Evolutionary conservation across 2,888 invertebrate species (phyloP).

Genomic region (Corbicula japonica): DNA sequence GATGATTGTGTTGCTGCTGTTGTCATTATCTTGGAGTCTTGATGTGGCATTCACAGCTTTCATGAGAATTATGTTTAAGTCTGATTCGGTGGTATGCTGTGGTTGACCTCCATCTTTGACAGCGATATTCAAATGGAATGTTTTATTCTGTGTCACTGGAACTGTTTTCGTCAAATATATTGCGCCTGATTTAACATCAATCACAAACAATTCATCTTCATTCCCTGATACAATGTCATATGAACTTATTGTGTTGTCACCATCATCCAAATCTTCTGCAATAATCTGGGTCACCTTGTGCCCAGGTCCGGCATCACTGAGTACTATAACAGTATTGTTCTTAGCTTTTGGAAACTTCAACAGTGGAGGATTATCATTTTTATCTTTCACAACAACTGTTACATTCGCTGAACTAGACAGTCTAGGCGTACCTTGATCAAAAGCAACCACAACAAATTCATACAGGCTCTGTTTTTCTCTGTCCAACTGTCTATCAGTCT

Average conservation of each 20-base stretch:
- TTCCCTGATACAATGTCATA: conserved; percentile 71
- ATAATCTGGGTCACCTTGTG: conserved; percentile 66
- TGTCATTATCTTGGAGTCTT: conserved; percentile 39
- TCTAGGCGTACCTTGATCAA: conserved; percentile 68
- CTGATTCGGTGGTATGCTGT: conserved; percentile 58
- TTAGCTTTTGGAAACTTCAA: conserved; percentile 75
- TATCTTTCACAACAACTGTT: conserved; percentile 75
- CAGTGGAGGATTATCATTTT: conserved; percentile 82
- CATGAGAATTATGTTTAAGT: conserved; percentile 55
- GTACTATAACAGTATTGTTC: conserved; percentile 76
- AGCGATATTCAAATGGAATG: conserved; percentile 67
- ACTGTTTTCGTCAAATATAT: conserved; percentile 64
- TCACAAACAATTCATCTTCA: conserved; percentile 64
- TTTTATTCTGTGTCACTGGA: conserved; percentile 53
- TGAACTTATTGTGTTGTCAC: conserved; percentile 56
- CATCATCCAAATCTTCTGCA: conserved; percentile 69
- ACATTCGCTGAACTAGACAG: conserved; percentile 59
- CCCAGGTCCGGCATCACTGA: conserved; percentile 67
- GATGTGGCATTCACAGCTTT: conserved; percentile 31
- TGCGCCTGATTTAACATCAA: conserved; percentile 67
- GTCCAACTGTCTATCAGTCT: conserved; percentile 66
- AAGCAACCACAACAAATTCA: conserved; percentile 65
- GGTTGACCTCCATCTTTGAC: conserved; percentile 75
- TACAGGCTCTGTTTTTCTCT: conserved; percentile 66
- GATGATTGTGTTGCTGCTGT: conserved; percentile 67